phyloP scores from a whole-genome alignment of 2,113 vertebrate species.

The Neodontobutis hainanensis region DNA sequence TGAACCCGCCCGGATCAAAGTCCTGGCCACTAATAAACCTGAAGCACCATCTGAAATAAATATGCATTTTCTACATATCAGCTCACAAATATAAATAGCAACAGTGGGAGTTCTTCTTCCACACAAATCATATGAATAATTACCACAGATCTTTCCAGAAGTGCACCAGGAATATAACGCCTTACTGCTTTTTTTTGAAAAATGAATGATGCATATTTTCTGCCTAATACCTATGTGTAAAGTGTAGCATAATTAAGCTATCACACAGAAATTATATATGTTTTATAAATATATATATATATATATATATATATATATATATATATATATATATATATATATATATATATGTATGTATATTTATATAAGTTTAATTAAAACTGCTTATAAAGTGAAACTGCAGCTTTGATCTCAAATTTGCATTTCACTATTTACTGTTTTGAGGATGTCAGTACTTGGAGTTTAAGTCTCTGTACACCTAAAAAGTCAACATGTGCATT shows the following conservation, averaged over 20 bases:
- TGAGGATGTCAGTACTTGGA: too few species aligned
- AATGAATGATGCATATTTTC: conserved; percentile 1
- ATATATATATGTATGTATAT: too few species aligned
- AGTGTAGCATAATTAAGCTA: not conserved
- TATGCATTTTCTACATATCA: conserved; percentile 44
- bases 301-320: too few species aligned
- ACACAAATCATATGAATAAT: conserved; percentile 17
- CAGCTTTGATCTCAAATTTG: too few species aligned
- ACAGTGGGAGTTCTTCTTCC: conserved; percentile 2
- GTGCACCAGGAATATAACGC: not conserved
- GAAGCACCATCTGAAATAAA: conserved; percentile 28
- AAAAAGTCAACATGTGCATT: too few species aligned
- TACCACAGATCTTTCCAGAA: conserved; percentile 24
- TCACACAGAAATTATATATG: not conserved
- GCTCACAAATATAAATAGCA: conserved; percentile 37
- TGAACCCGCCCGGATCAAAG: conserved; percentile 59
- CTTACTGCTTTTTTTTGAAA: not conserved
- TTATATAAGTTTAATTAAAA: too few species aligned
- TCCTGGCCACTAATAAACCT: conserved; percentile 38
- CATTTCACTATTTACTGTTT: too few species aligned
- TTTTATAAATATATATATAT: not conserved
- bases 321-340: too few species aligned
- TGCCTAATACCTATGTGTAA: not conserved
- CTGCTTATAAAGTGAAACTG: too few species aligned
- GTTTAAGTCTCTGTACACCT: too few species aligned